Evolutionary conservation across 2,797 vertebrate genomes (phyloP), one percentile per base, ranked within the genome.

Genomic region (Characodon lateralis): DNA sequence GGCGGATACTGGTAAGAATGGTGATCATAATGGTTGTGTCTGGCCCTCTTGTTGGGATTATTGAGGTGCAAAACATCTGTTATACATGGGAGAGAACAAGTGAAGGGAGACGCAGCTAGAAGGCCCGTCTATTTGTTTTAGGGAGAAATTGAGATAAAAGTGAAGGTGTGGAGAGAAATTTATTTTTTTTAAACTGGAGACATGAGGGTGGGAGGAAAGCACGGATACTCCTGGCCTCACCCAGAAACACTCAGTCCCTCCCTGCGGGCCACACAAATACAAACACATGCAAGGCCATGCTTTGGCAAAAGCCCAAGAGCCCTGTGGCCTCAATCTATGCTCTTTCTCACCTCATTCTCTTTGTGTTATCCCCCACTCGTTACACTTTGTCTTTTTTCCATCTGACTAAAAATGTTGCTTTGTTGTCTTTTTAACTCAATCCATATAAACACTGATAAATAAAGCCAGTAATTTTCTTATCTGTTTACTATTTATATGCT

Each of bases 281-380:
- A 83, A 65, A 87, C 78, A 84, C 80, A 87, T 56, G 78, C 82
- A 77, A 79, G 79, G 73, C 77, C 88, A 85, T 88, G 88, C 89
- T 88, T 91, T 95, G 93, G 93, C 91, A 71, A 81, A 71, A 76
- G 71, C 81, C 91, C 93, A 94, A 90, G 88, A 72, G 81, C 88
- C 92, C 87, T 20, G 59, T 83, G 83, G 93, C 88, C 69, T 85
- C 71, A 1, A 87, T 91, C 86, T 83, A 82, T 86, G 68, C 83
- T 85, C 81, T 53, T 84, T 86, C 82, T 91, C 85, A 91, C 85
- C 81, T 85, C 83, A 58, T 74, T 84, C 80, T 85, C 83, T 86
- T 81, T 73, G 85, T 81, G 79, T 89, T 83, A 81, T 77, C 85
- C 85, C 46, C 80, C 58, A 63, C 83, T 88, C 84, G 88, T 88